Base-by-base conservation (phyloP, 2,888 invertebrate species). In the Acheta domesticus region DNA sequence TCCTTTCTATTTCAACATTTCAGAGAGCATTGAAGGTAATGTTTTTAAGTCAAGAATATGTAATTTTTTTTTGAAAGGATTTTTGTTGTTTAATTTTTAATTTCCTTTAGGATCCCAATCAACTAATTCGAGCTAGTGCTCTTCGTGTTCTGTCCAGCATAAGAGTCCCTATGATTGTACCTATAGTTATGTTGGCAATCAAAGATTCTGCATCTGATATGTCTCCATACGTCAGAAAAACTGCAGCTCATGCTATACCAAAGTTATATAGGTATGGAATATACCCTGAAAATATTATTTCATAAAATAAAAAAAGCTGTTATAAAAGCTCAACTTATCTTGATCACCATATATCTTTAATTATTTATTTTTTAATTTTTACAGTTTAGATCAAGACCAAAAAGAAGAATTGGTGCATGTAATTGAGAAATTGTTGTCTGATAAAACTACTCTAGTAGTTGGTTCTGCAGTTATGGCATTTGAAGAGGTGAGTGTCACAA, bases 391-490 rank as follows among this genome's bases (percentile, higher is more conserved):
- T 87, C 93, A 96, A 0, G 99, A 99, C 81, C 95, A 97, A 84
- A 99, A 99, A 85, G 96, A 97, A 79, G 97, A 98, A 86, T 88
- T 99, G 49, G 94, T 99, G 79, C 92, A 93, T 80, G 96, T 99
- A 74, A 95, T 99, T 84, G 98, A 99, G 86, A 98, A 97, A 87
- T 88, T 99, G 79, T 87, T 99, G 19, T 96, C 96, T 0, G 98
- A 99, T 87, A 95, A 96, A 87, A 97, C 98, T 16, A 98, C 98
- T 0, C 89, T 99, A 19, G 99, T 99, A 0, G 96, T 99, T 36
- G 99, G 99, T 0, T 98, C 98, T 11, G 99, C 99, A 0, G 98
- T 99, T 0, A 98, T 99, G 94, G 99, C 99, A 2, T 99, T 99
- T 88, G 96, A 97, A 83, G 98, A 99, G 89, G 95, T 85, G 76